Percentiles rank a stretch among this genome's conserved stretches.
phyloP scores from a whole-genome alignment of 2,888 invertebrate species.

The Acrobeloides nanus region DNA sequence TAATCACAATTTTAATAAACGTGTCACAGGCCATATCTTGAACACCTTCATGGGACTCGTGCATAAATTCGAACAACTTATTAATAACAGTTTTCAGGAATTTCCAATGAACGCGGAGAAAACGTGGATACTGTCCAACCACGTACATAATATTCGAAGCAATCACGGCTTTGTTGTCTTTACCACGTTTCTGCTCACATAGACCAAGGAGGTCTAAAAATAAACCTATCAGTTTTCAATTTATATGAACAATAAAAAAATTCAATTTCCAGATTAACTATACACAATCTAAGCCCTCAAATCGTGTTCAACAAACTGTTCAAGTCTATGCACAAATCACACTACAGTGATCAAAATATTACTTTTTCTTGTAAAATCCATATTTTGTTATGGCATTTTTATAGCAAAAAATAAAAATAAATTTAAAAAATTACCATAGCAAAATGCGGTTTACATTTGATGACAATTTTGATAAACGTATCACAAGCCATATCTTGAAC shows the following conservation, averaged over 20 bases:
- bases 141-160: slow-evolving; percentile 99
- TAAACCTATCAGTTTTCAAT: not conserved
- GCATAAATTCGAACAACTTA: slow-evolving; percentile 96
- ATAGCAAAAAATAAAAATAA: too few relatives aligned
- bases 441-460: slow-evolving; percentile 95
- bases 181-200: slow-evolving; percentile 95
- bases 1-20: slow-evolving; percentile 97
- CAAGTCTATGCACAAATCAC: too few relatives aligned
- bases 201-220: slow-evolving; percentile 76
- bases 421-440: too few relatives aligned
- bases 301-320: too few relatives aligned
- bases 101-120: slow-evolving; percentile 98
- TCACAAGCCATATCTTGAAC: slow-evolving; percentile 99
- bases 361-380: too few relatives aligned
- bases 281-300: too few relatives aligned
- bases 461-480: slow-evolving; percentile 97
- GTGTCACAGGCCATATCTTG: slow-evolving; percentile 99
- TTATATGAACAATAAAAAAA: slow-evolving; percentile 13
- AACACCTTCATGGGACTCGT: slow-evolving; percentile 98
- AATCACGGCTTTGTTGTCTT: slow-evolving; percentile 99
- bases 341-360: too few relatives aligned
- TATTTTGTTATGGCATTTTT: too few relatives aligned
- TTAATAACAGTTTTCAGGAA: slow-evolving; percentile 86
- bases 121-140: slow-evolving; percentile 96
- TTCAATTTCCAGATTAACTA: not conserved